Percentiles rank a stretch among this genome's conserved stretches.
phyloP scores from a whole-genome alignment of 35 echinoderm and acorn worm species.

The Heliocidaris tuberculata region DNA sequence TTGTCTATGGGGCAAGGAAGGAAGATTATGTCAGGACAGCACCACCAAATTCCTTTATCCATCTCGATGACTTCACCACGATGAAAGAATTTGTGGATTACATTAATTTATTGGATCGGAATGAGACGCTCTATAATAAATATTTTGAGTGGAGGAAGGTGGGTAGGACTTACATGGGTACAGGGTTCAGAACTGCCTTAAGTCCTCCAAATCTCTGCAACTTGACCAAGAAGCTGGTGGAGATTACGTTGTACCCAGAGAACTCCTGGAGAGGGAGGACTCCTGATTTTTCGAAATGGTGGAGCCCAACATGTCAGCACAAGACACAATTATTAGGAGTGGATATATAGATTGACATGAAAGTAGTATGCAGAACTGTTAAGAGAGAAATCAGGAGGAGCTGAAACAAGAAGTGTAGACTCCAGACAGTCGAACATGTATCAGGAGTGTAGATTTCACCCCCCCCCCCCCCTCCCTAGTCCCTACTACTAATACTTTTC shows the following conservation, averaged over 20 bases:
- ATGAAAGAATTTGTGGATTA: conserved; percentile 39
- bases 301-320: conserved; percentile 56
- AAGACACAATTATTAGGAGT: conserved; percentile 30
- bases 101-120: conserved; percentile 54
- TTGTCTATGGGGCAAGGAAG: conserved; percentile 66
- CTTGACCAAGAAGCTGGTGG: conserved; percentile 42
- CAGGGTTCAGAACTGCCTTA: conserved; percentile 25
- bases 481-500: too few species aligned
- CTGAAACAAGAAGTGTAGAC: too few species aligned
- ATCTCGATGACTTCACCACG: conserved; percentile 59
- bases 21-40: conserved; percentile 59
- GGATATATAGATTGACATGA: conserved; percentile 20
- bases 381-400: too few species aligned
- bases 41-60: conserved; percentile 76
- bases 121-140: conserved; percentile 66
- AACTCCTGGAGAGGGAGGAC: conserved; percentile 44
- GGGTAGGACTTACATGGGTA: conserved; percentile 25
- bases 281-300: conserved; percentile 63
- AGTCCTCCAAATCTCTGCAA: conserved; percentile 49
- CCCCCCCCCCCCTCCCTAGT: too few species aligned
- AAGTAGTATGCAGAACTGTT: neutral
- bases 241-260: conserved; percentile 40
- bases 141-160: conserved; percentile 69
- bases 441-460: too few species aligned
- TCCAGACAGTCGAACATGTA: too few species aligned